Base-by-base conservation (phyloP, 2,888 invertebrate species). In the Hoplodrina blanda region DNA sequence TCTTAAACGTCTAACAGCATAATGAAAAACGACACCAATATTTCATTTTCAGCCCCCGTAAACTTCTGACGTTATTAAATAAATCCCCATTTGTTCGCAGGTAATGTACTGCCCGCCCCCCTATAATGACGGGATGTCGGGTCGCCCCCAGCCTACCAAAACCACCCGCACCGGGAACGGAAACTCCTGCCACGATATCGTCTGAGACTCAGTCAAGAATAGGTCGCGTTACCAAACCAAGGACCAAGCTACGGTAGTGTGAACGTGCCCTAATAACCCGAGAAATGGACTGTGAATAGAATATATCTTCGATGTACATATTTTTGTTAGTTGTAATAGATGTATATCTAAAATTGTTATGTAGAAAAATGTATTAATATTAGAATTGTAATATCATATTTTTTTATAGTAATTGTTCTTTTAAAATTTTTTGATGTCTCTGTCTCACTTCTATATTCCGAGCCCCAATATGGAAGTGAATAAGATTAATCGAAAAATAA, bases 151-250 rank as follows among this genome's bases (percentile, higher is more conserved):
- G 73, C 93, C 96, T 33, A 97, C 97, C 53, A 97, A 97, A 89
- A 97, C 97, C 0, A 97, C 97, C 4, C 94, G 97, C 70, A 97
- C 97, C 19, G 97, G 97, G 85, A 97, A 97, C 88, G 97, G 97
- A 17, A 97, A 97, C 90, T 96, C 97, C 17, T 97, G 97, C 85
- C 97, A 97, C 82, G 96, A 97, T 83, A 94, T 95, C 69, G 95
- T 96, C 83, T 95, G 95, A 95, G 94, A 91, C 25, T 93, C 95
- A 82, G 88, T 92, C 8, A 91, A 92, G 73, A 91, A 92, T 81
- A 94, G 95, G 85, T 82, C 91, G 68, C 91, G 93, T 54, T 67
- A 30, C n/a, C 76, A 74, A 67, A 87, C 90, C 13, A 81, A 83
- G 46, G 92, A 94, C 59, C 91, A 91, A 78, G 92, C 91, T n/a